phyloP scores from a whole-genome alignment of 2,113 vertebrate species.

The Pelecanus crispus region DNA sequence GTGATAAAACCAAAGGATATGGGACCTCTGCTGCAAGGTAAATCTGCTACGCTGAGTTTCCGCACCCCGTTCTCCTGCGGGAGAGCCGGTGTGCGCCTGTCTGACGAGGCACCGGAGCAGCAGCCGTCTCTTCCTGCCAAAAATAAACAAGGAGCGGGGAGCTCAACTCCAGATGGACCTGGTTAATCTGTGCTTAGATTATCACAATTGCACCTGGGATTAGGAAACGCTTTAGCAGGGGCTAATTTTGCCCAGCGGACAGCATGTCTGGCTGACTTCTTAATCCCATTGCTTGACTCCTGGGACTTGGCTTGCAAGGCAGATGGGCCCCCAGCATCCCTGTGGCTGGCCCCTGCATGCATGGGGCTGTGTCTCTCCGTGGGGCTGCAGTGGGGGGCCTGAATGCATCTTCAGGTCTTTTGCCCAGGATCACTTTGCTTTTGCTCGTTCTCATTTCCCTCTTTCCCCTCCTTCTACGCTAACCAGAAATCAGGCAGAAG shows the following conservation, averaged over 20 bases:
- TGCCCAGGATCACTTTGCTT: neutral
- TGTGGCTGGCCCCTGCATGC: accelerated
- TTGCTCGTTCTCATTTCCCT: neutral
- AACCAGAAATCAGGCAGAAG: neutral
- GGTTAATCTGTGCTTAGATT: conserved; percentile 47
- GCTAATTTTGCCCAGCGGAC: neutral
- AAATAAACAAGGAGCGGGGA: neutral
- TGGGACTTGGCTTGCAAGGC: neutral
- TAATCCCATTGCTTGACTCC: neutral
- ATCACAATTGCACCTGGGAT: neutral
- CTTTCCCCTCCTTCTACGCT: neutral
- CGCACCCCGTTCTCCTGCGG: accelerated
- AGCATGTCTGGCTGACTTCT: neutral
- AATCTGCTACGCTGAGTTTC: neutral
- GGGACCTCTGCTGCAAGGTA: neutral
- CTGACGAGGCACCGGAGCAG: accelerated
- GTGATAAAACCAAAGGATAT: neutral
- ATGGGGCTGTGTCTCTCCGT: neutral
- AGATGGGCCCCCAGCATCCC: neutral
- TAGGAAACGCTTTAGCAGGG: neutral
- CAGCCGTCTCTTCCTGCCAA: neutral
- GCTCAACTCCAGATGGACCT: neutral
- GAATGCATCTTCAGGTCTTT: neutral
- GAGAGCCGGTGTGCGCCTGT: accelerated
- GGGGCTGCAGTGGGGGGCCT: neutral